These are phyloP conservation scores for Distichodus sexfasciatus DNA, from an alignment of 2,797 vertebrate genomes.

Conservation along the genomic window DNA sequence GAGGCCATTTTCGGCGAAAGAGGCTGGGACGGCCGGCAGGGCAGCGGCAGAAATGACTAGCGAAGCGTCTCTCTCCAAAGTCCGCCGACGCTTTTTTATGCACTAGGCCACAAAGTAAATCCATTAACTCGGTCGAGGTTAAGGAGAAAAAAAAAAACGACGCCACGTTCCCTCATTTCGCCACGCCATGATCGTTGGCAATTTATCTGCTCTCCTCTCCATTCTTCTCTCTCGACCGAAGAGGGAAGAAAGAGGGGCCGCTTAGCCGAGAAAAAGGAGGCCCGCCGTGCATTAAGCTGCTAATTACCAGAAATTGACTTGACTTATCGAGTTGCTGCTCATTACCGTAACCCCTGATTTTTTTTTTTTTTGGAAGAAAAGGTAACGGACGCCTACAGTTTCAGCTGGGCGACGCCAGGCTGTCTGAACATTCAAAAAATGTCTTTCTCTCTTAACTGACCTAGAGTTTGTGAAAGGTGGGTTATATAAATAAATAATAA, in stretches of 20 bases:
- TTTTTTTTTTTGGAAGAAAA: constrained; percentile 3
- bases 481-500: too few relatives aligned
- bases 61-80: constrained; percentile 18
- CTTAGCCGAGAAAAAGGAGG: constrained; percentile 54
- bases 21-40: too few relatives aligned
- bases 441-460: too few relatives aligned
- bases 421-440: constrained; percentile 20
- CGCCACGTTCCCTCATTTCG: too few relatives aligned
- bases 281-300: constrained; percentile 35
- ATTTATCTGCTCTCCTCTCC: constrained; percentile 18
- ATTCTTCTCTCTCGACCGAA: constrained; percentile 10
- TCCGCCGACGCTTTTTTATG: not conserved
- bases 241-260: constrained; percentile 23
- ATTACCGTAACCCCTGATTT: constrained; percentile 36
- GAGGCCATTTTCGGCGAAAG: too few relatives aligned
- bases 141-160: too few relatives aligned
- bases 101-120: constrained; percentile 42
- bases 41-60: not conserved
- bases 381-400: not conserved
- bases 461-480: too few relatives aligned
- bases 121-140: constrained; percentile 31
- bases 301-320: constrained; percentile 60
- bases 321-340: constrained; percentile 51
- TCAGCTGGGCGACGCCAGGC: constrained; percentile 12
- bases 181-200: too few relatives aligned